Evolutionary conservation across 2,797 vertebrate genomes (phyloP).

Genomic region (Aselliscus stoliczkanus): DNA sequence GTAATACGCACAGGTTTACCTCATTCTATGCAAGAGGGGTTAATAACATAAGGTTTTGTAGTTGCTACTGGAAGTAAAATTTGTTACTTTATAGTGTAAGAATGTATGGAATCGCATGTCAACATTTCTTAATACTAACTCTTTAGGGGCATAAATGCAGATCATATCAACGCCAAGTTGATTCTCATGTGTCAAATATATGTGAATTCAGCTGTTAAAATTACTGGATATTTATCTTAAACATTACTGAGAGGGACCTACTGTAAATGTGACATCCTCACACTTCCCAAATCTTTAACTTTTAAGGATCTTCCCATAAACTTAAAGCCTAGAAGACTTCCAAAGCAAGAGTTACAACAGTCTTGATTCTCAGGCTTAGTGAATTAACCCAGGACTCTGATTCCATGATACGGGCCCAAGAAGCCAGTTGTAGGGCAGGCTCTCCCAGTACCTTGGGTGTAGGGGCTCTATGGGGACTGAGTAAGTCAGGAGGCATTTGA

Average conservation of each 20-base stretch:
- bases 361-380: conserved; percentile 52
- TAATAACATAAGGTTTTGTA: conserved; percentile 84
- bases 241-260: conserved; percentile 73
- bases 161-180: conserved; percentile 73
- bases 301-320: conserved; percentile 53
- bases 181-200: conserved; percentile 70
- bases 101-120: conserved; percentile 81
- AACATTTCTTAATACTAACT: conserved; percentile 75
- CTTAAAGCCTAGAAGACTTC: conserved; percentile 61
- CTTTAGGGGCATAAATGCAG: conserved; percentile 73
- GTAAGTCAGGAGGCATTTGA: conserved; percentile 14
- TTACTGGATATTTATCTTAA: conserved; percentile 75
- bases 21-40: conserved; percentile 88
- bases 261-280: conserved; percentile 71
- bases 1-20: conserved; percentile 86
- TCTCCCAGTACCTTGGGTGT: not conserved
- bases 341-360: conserved; percentile 44
- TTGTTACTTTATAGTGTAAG: conserved; percentile 81
- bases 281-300: conserved; percentile 50
- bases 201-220: conserved; percentile 74
- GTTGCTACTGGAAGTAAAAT: conserved; percentile 83
- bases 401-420: not conserved
- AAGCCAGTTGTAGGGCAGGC: not conserved
- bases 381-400: conserved; percentile 47
- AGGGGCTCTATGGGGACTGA: not conserved